phyloP scores from a whole-genome alignment of 2,113 vertebrate species.

The Archocentrus centrarchus region DNA sequence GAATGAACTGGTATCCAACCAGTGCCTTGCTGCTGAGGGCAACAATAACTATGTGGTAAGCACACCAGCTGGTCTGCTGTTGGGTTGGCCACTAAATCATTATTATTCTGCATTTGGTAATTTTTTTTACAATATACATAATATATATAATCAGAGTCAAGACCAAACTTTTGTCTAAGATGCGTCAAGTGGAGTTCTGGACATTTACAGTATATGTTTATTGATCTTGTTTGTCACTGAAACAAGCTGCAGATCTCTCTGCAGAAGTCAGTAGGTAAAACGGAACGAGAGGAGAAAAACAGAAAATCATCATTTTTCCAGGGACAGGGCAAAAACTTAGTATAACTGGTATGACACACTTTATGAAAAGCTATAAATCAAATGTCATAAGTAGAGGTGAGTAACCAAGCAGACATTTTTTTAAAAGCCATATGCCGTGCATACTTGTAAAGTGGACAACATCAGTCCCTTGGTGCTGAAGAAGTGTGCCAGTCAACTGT shows the following conservation, averaged over 20 bases:
- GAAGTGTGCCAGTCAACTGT: too few relatives aligned
- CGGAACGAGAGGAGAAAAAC: not conserved
- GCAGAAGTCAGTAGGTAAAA: not conserved
- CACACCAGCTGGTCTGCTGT: not conserved
- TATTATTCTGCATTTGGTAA: not conserved
- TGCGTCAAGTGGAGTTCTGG: too few relatives aligned
- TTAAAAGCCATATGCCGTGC: accelerated
- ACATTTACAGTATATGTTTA: not conserved
- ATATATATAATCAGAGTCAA: not conserved
- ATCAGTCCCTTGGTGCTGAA: too few relatives aligned
- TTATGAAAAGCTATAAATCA: slow-evolving; percentile 11
- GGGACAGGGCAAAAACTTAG: not conserved
- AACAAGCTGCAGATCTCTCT: slow-evolving; percentile 2
- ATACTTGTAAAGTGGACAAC: not conserved
- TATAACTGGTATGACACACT: not conserved
- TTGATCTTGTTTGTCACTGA: not conserved
- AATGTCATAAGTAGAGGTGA: not conserved
- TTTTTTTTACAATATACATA: not conserved
- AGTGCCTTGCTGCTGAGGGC: not conserved
- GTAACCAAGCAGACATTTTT: not conserved
- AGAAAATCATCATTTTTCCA: not conserved
- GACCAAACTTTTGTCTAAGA: not conserved
- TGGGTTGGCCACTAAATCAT: not conserved
- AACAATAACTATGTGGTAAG: not conserved
- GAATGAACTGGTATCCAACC: not conserved